Base-by-base conservation (phyloP, 2,113 vertebrate genomes). In the Ochotona curzoniae region DNA sequence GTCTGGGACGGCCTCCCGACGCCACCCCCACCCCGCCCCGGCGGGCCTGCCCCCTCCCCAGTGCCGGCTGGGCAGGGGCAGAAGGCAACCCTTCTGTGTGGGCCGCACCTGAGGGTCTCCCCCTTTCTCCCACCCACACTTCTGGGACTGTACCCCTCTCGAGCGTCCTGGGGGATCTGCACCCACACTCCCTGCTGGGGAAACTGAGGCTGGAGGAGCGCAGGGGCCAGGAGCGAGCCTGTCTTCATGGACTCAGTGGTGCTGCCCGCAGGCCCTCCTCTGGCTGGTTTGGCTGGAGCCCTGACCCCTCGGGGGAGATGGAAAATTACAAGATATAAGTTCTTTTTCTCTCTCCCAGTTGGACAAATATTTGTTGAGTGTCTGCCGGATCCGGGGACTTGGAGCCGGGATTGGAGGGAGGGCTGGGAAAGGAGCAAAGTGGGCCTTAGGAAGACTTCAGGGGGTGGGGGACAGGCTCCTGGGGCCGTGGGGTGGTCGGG, bases 331-430 rank as follows among this genome's bases (percentile, higher is more conserved):
- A 95, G 94, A 94, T 94, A 44, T 81, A 0, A 30, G 61, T 76
- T 92, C 47, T 80, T 89, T 94, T 89, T 86, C 88, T 83, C 63
- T 18, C 38, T 44, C 38, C 47, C 66, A 71, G 83, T 95, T 87
- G 91, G 89, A 93, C 96, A 96, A 97, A 97, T 96, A 96, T 96
- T 97, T 97, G 94, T 93, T 28, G 83, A 96, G 90, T 92, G 95
- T 90, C 75, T 61, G 70, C 87, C 78, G 90, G 54, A 76, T 85
- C 79, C 5, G 0, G 60, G 73, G 54, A 67, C 66, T 83, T n/a
- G 63, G 83, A 66, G 80, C 93, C 84, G 90, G 83, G 83, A 83
- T 95, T 82, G 86, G 74, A 91, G 91, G 91, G 83, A 92, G 87
- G 64, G 64, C 67, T 0, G 5, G 28, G 73, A 74, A 83, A 57